A percentile compares a stretch with the other conserved stretches of the same genome.
These are phyloP conservation scores for Indicator maculatus DNA, from an alignment of 2,113 vertebrate species.

Conservation along the genomic window DNA sequence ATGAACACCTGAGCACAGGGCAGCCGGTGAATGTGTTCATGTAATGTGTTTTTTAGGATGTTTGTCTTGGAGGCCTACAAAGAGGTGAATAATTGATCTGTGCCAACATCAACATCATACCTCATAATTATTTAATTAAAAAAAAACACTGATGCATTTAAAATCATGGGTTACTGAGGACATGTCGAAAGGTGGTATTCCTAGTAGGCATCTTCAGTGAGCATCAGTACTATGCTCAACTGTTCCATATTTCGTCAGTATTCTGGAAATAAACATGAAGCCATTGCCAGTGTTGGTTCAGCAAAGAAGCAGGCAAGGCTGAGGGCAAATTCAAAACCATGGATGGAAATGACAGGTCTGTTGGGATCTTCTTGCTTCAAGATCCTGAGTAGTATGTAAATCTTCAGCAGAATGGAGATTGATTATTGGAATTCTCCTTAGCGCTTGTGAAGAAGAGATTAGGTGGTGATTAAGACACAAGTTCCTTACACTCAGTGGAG, in stretches of 20 bases:
- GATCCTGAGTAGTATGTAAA: not conserved
- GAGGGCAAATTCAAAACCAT: not conserved
- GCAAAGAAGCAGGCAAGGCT: not conserved
- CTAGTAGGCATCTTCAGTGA: not conserved
- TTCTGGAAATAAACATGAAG: not conserved
- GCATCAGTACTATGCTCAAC: not conserved
- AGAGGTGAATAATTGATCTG: slow-evolving; percentile 45
- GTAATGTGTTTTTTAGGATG: slow-evolving; percentile 25
- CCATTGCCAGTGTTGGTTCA: not conserved
- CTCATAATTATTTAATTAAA: slow-evolving; percentile 35
- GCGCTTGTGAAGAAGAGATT: not conserved
- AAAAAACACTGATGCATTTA: not conserved
- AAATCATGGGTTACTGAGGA: not conserved
- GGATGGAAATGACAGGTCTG: not conserved
- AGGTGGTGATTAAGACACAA: not conserved
- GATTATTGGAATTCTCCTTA: not conserved
- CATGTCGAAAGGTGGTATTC: not conserved
- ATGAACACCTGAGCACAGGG: not conserved
- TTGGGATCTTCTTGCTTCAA: not conserved
- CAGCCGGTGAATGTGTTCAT: slow-evolving; percentile 5
- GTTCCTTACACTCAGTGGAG: not conserved
- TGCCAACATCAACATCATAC: slow-evolving; percentile 58
- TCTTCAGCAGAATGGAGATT: not conserved
- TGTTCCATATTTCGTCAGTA: not conserved
- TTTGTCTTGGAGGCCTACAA: slow-evolving; percentile 33